A percentile compares a stretch with the other conserved stretches of the same genome.
phyloP scores from a whole-genome alignment of 2,888 invertebrate genomes.

The Melanargia galathea region DNA sequence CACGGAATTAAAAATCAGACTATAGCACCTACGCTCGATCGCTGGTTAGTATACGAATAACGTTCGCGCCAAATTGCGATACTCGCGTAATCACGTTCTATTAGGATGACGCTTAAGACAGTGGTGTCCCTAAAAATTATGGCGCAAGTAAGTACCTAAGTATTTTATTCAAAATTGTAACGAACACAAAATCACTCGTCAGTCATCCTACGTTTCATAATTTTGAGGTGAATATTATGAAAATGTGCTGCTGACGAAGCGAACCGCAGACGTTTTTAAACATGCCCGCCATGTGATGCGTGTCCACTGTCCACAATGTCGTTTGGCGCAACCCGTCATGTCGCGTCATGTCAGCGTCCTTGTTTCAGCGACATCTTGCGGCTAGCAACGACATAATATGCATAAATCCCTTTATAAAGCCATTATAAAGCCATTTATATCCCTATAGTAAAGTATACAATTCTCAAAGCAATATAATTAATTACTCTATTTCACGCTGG shows the following conservation, averaged over 20 bases:
- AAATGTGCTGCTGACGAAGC: slow-evolving; percentile 39
- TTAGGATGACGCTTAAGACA: too few relatives aligned
- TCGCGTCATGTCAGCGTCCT: slow-evolving; percentile 35
- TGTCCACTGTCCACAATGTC: slow-evolving; percentile 44
- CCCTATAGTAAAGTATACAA: too few relatives aligned
- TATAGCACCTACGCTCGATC: too few relatives aligned
- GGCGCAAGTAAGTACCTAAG: background rate
- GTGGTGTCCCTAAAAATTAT: too few relatives aligned
- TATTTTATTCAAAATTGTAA: slow-evolving; percentile 1
- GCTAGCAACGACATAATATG: slow-evolving; percentile 38
- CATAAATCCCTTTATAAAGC: too few relatives aligned
- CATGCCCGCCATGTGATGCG: slow-evolving; percentile 39
- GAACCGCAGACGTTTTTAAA: slow-evolving; percentile 46
- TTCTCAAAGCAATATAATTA: too few relatives aligned
- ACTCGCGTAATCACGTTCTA: too few relatives aligned
- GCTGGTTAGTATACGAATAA: too few relatives aligned
- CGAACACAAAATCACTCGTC: background rate
- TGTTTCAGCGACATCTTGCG: slow-evolving; percentile 48
- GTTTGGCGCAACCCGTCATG: slow-evolving; percentile 37
- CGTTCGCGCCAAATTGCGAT: too few relatives aligned
- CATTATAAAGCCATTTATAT: too few relatives aligned
- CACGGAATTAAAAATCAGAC: too few relatives aligned
- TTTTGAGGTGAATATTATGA: slow-evolving; percentile 40
- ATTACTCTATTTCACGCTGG: too few relatives aligned
- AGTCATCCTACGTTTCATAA: slow-evolving; percentile 39